Evolutionary conservation across 2,888 invertebrate genomes (phyloP).

Genomic region (Parelbella ahira): DNA sequence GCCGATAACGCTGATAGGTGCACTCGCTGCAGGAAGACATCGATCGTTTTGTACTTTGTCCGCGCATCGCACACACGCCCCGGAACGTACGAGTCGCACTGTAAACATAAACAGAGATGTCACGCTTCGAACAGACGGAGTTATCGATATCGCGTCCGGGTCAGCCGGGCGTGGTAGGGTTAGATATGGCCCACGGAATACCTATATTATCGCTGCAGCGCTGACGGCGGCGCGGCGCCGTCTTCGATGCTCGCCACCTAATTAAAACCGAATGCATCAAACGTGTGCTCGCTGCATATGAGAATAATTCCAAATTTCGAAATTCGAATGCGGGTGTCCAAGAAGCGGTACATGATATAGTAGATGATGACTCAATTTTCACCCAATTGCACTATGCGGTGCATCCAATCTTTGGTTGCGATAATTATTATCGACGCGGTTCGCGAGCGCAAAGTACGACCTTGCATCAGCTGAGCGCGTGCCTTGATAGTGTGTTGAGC

Average conservation of each 20-base stretch:
- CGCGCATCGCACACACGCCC: conserved; percentile 28
- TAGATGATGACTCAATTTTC: too few relatives aligned
- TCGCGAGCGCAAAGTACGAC: conserved; percentile 34
- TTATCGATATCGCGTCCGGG: conserved; percentile 63
- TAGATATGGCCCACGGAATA: conserved; percentile 39
- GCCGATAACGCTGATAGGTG: too few relatives aligned
- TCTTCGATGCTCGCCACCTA: conserved; percentile 14
- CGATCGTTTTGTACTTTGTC: conserved; percentile 26
- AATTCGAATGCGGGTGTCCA: too few relatives aligned
- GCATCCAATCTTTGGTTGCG: conserved; percentile 31
- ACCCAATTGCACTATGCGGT: conserved; percentile 29
- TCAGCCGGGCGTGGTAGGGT: conserved; percentile 45
- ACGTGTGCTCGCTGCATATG: too few relatives aligned
- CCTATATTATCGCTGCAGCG: conserved; percentile 32
- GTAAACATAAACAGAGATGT: conserved; percentile 51
- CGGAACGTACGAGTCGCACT: conserved; percentile 42
- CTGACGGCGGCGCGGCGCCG: conserved; percentile 32
- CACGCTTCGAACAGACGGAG: conserved; percentile 57
- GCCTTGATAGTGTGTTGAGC: conserved; percentile 17
- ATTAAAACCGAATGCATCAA: too few relatives aligned
- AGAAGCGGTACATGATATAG: too few relatives aligned
- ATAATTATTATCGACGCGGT: conserved; percentile 40
- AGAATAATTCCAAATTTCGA: too few relatives aligned
- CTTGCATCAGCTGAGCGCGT: conserved; percentile 34
- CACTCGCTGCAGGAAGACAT: conserved; percentile 21